phyloP scores from a whole-genome alignment of 2,113 vertebrate genomes.

The Melanotaenia duboulayi region DNA sequence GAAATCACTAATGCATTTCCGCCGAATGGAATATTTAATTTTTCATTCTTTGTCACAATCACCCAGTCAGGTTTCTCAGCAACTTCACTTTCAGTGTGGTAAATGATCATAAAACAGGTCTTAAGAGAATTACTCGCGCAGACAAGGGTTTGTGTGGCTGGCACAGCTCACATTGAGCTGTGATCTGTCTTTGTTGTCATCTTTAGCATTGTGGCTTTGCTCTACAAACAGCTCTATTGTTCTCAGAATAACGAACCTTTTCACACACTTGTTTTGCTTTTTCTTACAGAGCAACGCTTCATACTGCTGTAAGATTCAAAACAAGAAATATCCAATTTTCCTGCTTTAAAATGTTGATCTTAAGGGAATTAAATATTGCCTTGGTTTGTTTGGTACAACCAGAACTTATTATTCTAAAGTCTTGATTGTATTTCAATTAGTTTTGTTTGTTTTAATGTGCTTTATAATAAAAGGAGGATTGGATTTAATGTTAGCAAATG shows the following conservation, averaged over 20 bases:
- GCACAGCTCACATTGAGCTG: constrained; percentile 22
- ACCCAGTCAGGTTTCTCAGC: neutral
- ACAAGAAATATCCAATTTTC: neutral
- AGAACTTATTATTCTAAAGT: too few relatives aligned
- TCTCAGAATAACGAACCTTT: constrained; percentile 41
- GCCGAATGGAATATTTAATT: neutral
- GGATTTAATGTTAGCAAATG: too few relatives aligned
- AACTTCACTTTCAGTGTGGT: neutral
- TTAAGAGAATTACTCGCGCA: neutral
- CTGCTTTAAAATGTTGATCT: neutral
- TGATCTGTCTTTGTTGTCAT: constrained; percentile 46
- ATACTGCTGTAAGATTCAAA: neutral
- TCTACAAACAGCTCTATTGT: constrained; percentile 43
- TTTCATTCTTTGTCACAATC: neutral
- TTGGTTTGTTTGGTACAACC: too few relatives aligned
- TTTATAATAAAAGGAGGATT: too few relatives aligned
- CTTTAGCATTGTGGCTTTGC: constrained; percentile 35
- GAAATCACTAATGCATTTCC: constrained; percentile 18
- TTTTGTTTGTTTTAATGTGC: too few relatives aligned
- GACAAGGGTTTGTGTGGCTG: neutral
- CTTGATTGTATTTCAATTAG: too few relatives aligned
- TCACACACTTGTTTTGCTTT: neutral
- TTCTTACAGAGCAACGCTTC: constrained; percentile 7
- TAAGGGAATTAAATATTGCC: neutral
- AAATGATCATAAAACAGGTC: neutral